Base-by-base conservation (phyloP, 2,888 invertebrate genomes). In the Drosophila prostipennis region DNA sequence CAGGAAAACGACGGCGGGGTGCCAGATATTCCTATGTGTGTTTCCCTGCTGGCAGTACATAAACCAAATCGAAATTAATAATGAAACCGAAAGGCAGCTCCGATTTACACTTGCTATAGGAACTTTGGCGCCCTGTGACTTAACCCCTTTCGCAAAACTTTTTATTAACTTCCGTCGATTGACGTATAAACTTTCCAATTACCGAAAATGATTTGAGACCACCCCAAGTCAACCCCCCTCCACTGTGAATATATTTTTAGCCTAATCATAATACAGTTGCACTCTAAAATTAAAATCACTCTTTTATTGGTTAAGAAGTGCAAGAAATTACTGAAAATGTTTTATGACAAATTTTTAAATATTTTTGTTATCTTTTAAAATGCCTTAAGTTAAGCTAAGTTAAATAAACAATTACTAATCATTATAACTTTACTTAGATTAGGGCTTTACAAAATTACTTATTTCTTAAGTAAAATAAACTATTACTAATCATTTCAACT, bases 1-100 rank as follows among this genome's bases (percentile, higher is more conserved):
- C 86, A 83, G 86, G 76, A 74, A 76, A 81, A 74, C 74, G 81
- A 49, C 84, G 77, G 71, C 81, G 85, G 84, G 81, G 84, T 78
- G 81, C 79, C 80, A 46, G 8, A 45, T 23, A n/a, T 10, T n/a
- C 45, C 13, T 58, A 63, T 58, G 71, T 13, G 43, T 13, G 43
- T 23, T 23, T 43, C 23, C n/a, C 23, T n/a, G 29, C 67, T 68
- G 64, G 11, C 65, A 48, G 61, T 39, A 61, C 64, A 63, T 63
- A 49, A 49, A 43, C 64, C 65, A 51, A 64, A 37, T 37, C 19
- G 14, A 14, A 42, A 43, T 65, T 49, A 64, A 65, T 51, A 65
- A 52, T 19, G 52, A 64, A 40, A 63, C 23, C 61, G 16, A 60
- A 61, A 46, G 61, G 39, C 61, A 32, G 23, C 23, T 16, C 32